Evolutionary conservation across 2,113 vertebrate genomes (phyloP).

Genomic region (Anseranas semipalmata): DNA sequence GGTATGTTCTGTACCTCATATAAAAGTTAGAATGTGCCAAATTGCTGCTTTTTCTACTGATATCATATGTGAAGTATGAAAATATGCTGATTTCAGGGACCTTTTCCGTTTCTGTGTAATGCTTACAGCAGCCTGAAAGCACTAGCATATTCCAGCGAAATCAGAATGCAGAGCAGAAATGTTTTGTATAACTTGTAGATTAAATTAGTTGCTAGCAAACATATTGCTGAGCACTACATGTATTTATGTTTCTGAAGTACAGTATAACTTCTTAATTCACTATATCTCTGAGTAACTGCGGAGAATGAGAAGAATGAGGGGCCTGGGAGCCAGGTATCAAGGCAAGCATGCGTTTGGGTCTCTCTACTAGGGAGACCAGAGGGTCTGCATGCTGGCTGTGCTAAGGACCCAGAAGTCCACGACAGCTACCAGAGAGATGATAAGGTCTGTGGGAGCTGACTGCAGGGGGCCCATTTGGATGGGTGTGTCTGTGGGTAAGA

Average conservation of each 20-base stretch:
- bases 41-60: neutral
- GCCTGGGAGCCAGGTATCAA: neutral
- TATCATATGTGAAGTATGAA: neutral
- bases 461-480: neutral
- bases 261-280: slow-evolving; percentile 11
- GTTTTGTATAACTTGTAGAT: slow-evolving; percentile 1
- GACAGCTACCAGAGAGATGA: neutral
- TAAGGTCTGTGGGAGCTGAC: rapidly evolving
- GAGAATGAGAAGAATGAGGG: neutral
- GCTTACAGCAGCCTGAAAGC: neutral
- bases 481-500: neutral
- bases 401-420: neutral
- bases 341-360: neutral
- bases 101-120: neutral
- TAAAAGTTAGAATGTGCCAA: neutral
- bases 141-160: neutral
- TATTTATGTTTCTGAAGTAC: slow-evolving; percentile 11
- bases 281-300: neutral
- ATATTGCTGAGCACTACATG: neutral
- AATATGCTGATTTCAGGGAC: neutral
- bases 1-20: neutral
- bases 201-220: slow-evolving; percentile 25
- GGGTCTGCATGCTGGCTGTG: rapidly evolving
- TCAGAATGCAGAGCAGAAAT: neutral
- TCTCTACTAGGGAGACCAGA: neutral